Base-by-base conservation (phyloP, 1,140 invertebrate species). In the Cecropterus lyciades region DNA sequence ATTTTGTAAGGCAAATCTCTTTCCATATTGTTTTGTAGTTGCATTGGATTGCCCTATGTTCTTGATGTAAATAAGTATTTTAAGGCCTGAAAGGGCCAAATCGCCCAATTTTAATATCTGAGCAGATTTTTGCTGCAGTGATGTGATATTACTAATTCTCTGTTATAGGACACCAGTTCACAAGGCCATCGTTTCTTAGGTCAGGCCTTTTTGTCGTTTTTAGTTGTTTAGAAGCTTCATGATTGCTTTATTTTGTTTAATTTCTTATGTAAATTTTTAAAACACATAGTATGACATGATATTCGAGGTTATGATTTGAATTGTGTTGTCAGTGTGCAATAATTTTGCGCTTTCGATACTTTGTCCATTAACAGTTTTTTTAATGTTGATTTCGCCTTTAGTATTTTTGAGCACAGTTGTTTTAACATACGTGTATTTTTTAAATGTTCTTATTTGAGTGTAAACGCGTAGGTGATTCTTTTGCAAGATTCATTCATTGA, bases 111-210 rank as follows among this genome's bases (percentile, higher is more conserved):
- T 3, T 33, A 33, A n/a, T 10, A 33, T 9, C 16, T 56, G 37
- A n/a, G 40, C 5, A 51, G 15, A 53, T 48, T 52, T 48, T 64
- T 51, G 65, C 57, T 45, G 49, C 67, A 72, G 45, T 64, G 68
- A 60, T 82, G 72, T 81, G 65, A 73, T 81, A 51, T 75, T n/a
- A 65, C 60, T 51, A 67, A 80, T 91, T 80, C 79, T 88, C 89
- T 91, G 87, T 92, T 92, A 86, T 92, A 92, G 89, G 88, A 82
- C 80, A 81, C 85, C 87, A 85, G 87, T 89, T 80, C 82, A 82
- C 87, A 85, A 89, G 87, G 80, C 82, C 87, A 65, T 85, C 87
- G 65, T 90, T 84, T 71, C 80, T 89, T 92, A 92, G 89, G 87
- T 92, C 85, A 90, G 89, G 84, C 84, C 82, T 77, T 62, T 78